Evolutionary conservation across 2,797 vertebrate species (phyloP), one percentile per base, ranked within the genome.

Genomic region (Distichodus sexfasciatus): DNA sequence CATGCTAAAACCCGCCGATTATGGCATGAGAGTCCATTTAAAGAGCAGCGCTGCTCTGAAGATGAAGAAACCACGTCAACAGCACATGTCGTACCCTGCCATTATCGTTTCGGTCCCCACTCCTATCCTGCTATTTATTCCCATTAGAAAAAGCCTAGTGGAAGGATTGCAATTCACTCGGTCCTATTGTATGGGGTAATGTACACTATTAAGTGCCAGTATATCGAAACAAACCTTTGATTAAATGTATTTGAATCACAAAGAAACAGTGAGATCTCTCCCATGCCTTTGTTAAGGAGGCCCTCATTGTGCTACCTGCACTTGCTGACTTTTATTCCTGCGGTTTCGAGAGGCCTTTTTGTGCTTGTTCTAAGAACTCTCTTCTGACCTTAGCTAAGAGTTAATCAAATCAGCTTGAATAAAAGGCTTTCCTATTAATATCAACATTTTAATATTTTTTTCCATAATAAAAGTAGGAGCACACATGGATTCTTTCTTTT

Each of bases 191-290:
- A 87, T 84, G 87, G 81, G 31, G 85, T 90, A 91, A 91, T 90
- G 88, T 88, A 91, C 86, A 91, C 89, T 86, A 90, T 90, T 90
- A 92, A 91, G 89, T 90, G 89, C 80, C 83, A 76, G 85, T 79
- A 85, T 89, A 88, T 88, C 84, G 89, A 90, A 90, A 90, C 89
- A 91, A 90, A 91, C 91, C 91, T 90, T 88, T 92, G 88, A 92
- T 91, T 91, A 92, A 91, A 91, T 88, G 86, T 82, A 92, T 91
- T 89, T 91, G 87, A 91, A 91, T 92, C 83, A 91, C 91, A 93
- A 92, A 91, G 90, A 88, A 88, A 89, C 88, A 90, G 90, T 86
- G 83, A 87, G 90, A 86, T 83, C 77, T 84, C 86, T 88, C 85
- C 79, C 86, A 76, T 70, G 83, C 86, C 85, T 83, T 89, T 87